Percentiles rank a stretch among this genome's conserved stretches.
These are phyloP conservation scores for Mixornis gularis DNA, from an alignment of 2,113 vertebrate species.

Conservation along the genomic window DNA sequence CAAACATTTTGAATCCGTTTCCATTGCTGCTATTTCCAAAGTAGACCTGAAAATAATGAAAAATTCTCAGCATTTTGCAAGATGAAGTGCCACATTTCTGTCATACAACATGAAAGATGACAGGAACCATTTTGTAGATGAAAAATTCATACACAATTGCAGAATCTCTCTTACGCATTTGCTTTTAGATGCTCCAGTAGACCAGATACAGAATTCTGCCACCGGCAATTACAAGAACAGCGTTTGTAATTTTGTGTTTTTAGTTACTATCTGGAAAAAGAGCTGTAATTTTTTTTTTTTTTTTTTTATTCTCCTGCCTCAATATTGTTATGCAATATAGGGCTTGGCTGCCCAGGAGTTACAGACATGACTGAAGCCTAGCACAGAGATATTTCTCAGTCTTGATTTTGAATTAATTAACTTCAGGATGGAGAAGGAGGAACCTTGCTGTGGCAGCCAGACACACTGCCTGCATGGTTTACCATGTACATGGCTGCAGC, in stretches of 20 bases:
- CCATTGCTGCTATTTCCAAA: slow-evolving; percentile 72
- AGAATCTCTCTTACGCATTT: background rate
- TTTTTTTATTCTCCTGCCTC: background rate
- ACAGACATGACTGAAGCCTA: background rate
- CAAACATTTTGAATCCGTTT: slow-evolving; percentile 87
- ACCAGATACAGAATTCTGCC: background rate
- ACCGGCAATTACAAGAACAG: background rate
- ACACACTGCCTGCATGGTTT: background rate
- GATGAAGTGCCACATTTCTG: background rate
- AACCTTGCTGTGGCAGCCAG: background rate
- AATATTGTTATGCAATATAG: background rate
- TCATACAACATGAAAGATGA: background rate
- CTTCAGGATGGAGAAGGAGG: background rate
- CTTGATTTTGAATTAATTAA: background rate
- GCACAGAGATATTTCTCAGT: background rate
- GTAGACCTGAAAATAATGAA: slow-evolving; percentile 69
- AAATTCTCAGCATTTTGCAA: background rate
- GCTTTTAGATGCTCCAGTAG: background rate
- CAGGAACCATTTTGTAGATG: background rate
- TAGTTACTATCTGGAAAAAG: background rate
- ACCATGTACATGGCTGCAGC: background rate
- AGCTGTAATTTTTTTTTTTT: background rate
- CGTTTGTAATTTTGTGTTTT: background rate
- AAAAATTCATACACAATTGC: background rate
- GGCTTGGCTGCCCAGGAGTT: background rate